Conservation (phyloP, 2,888 invertebrate species). For the Cryptosula pallasiana region DNA sequence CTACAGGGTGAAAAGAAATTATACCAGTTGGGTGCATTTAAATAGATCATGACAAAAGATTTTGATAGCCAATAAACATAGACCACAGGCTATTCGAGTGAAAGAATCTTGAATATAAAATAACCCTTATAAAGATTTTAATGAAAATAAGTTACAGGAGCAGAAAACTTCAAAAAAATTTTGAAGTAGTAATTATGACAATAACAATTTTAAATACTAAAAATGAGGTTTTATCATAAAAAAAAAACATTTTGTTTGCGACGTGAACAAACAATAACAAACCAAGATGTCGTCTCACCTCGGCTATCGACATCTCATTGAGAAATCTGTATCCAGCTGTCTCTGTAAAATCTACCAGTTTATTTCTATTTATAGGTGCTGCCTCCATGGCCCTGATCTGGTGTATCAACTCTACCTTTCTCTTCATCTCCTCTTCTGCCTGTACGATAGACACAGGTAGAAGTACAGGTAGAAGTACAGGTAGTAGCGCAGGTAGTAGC, state of each 20-base stretch:
- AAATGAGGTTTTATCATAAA: too few relatives aligned
- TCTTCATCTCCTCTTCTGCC: conserved; percentile 52
- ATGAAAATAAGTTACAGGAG: too few relatives aligned
- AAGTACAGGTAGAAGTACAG: not conserved
- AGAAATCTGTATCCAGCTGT: conserved; percentile 49
- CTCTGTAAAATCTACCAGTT: conserved; percentile 48
- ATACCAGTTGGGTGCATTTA: too few relatives aligned
- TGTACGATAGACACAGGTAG: conserved; percentile 26
- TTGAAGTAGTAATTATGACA: too few relatives aligned
- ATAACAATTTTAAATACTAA: too few relatives aligned
- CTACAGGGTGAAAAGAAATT: conserved; percentile 33
- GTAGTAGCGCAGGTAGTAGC: too few relatives aligned
- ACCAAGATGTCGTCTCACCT: conserved; percentile 35
- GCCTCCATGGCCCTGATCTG: conserved; percentile 53
- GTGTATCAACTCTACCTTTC: conserved; percentile 51
- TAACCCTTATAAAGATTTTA: too few relatives aligned
- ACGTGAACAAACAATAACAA: not conserved
- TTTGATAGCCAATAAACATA: too few relatives aligned
- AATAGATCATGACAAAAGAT: too few relatives aligned
- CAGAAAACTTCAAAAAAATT: too few relatives aligned
- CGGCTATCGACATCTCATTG: conserved; percentile 53
- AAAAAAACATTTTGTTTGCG: not conserved
- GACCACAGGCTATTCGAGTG: too few relatives aligned
- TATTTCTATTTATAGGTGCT: conserved; percentile 41
- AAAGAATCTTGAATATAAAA: too few relatives aligned